Conservation (phyloP, 2,113 vertebrate species). For the Oxygymnocypris stewartii region DNA sequence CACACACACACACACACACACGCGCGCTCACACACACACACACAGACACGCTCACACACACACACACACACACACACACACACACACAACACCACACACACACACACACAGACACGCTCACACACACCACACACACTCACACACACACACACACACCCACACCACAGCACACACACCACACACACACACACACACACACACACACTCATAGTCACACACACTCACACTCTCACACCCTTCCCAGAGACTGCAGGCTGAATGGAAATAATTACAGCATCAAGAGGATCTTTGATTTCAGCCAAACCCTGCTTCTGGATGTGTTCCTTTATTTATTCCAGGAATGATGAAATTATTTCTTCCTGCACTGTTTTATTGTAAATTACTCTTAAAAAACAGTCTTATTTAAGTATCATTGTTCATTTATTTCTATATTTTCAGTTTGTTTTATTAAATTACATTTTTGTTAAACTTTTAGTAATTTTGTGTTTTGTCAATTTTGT, state of each 20-base stretch:
- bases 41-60: too few species aligned
- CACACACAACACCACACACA: too few species aligned
- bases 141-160: too few species aligned
- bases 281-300: neutral
- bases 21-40: too few species aligned
- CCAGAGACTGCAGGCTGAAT: neutral
- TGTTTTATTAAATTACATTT: neutral
- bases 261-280: neutral
- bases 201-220: neutral
- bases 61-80: too few species aligned
- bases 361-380: neutral
- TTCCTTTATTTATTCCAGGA: neutral
- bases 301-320: neutral
- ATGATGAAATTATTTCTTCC: neutral
- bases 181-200: neutral
- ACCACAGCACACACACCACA: neutral
- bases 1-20: too few species aligned
- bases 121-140: neutral
- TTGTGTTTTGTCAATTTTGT: neutral
- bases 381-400: neutral
- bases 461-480: neutral
- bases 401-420: neutral
- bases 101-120: neutral
- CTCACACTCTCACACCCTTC: neutral
- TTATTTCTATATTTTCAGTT: neutral